Conservation (phyloP, 2,888 invertebrate genomes). For the Parascotia fuliginaria region DNA sequence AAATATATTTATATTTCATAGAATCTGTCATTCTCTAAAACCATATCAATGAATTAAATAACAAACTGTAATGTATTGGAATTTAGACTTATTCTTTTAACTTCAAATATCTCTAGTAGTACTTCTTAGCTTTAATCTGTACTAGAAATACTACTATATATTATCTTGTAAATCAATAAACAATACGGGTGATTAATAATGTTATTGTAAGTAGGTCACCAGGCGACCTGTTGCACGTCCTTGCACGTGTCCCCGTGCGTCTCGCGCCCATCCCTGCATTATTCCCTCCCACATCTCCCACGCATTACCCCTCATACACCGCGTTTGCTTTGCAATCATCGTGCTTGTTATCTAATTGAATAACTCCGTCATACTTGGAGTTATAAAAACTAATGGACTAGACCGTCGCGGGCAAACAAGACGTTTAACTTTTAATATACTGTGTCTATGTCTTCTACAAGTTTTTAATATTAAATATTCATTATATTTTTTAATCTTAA, state of each 20-base stretch:
- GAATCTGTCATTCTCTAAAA: no score
- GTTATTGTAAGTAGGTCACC: slow-evolving; percentile 65
- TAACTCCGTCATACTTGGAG: slow-evolving; percentile 25
- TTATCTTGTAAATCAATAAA: slow-evolving; percentile 38
- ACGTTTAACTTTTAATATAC: no score
- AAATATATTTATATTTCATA: no score
- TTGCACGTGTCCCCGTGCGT: slow-evolving; percentile 45
- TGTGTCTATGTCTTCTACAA: not conserved
- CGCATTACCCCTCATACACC: slow-evolving; percentile 31
- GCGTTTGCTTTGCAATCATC: slow-evolving; percentile 43
- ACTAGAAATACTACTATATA: no score
- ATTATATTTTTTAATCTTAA: no score
- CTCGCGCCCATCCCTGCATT: slow-evolving; percentile 11
- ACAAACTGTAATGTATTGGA: no score
- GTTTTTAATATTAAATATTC: not conserved
- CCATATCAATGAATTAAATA: no score
- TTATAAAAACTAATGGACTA: slow-evolving; percentile 20
- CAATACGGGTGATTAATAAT: slow-evolving; percentile 43
- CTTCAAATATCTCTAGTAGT: no score
- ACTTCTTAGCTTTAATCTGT: no score
- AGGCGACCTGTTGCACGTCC: slow-evolving; percentile 69
- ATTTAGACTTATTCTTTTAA: no score
- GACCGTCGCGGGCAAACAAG: slow-evolving; percentile 8
- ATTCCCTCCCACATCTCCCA: slow-evolving; percentile 23
- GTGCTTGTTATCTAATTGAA: slow-evolving; percentile 40